Conservation (phyloP, 23 tunicate species). For the Aplidium turbinatum region DNA sequence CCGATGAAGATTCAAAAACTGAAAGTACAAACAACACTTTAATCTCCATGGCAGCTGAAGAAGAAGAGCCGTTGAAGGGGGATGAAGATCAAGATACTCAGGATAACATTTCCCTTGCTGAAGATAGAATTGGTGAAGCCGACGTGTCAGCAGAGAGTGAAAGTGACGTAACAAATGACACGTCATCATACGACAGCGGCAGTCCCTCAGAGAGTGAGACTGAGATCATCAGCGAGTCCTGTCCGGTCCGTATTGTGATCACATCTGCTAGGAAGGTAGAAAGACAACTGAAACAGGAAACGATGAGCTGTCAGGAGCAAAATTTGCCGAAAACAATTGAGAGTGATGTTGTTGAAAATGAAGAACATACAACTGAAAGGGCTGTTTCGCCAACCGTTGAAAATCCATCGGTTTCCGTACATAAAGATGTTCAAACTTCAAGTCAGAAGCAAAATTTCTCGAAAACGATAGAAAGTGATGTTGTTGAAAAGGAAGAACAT, state of each 20-base stretch:
- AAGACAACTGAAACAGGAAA: constrained; percentile 17
- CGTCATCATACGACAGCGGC: no score
- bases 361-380: no score
- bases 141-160: not conserved
- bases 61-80: not conserved
- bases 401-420: no score
- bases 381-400: no score
- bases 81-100: not conserved
- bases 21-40: no score
- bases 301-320: not conserved
- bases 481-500: not conserved
- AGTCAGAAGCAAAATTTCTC: not conserved
- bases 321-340: not conserved
- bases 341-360: not conserved
- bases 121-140: not conserved
- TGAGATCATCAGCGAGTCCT: constrained; percentile 13
- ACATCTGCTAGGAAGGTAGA: constrained; percentile 56
- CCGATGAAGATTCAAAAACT: no score
- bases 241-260: constrained; percentile 37
- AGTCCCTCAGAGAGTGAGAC: constrained; percentile 52
- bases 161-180: not conserved
- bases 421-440: no score
- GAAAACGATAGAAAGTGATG: not conserved
- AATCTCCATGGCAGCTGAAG: not conserved
- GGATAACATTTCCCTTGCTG: not conserved